phyloP scores from a whole-genome alignment of 2,888 invertebrate genomes.

The Drosophila cyrtoloma region DNA sequence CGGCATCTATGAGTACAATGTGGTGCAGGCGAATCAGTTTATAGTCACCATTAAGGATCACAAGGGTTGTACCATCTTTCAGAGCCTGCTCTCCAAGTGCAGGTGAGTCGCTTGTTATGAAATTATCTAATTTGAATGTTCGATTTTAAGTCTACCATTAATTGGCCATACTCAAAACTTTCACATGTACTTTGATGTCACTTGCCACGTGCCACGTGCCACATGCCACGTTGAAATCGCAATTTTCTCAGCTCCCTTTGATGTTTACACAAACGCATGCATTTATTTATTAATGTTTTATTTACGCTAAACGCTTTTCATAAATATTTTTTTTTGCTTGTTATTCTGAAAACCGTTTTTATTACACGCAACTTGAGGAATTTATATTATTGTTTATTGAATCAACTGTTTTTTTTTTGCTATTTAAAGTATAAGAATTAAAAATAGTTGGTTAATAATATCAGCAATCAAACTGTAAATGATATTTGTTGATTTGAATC shows the following conservation, averaged over 20 bases:
- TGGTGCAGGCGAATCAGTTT: conserved; percentile 94
- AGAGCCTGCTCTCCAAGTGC: conserved; percentile 91
- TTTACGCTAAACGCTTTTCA: not conserved
- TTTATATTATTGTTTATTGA: not conserved
- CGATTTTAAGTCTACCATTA: conserved; percentile 1
- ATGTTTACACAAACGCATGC: not conserved
- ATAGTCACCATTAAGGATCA: conserved; percentile 93
- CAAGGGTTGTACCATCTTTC: conserved; percentile 89
- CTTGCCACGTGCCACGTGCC: not conserved
- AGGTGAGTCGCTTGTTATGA: conserved; percentile 86
- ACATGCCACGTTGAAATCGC: not conserved
- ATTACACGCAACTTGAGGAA: not conserved
- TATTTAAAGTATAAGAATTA: not conserved
- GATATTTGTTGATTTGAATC: not conserved
- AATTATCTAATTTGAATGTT: not conserved
- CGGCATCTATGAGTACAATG: conserved; percentile 94
- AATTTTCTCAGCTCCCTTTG: not conserved
- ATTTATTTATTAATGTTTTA: not conserved
- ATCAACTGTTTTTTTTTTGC: not conserved
- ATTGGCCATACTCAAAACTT: conserved; percentile 5
- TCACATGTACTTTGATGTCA: not conserved
- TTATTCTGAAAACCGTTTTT: not conserved
- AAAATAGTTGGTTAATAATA: not conserved
- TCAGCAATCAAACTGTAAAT: not conserved
- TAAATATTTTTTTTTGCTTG: not conserved